Conservation (phyloP, 1,140 invertebrate species). For the Philaenus spumarius region DNA sequence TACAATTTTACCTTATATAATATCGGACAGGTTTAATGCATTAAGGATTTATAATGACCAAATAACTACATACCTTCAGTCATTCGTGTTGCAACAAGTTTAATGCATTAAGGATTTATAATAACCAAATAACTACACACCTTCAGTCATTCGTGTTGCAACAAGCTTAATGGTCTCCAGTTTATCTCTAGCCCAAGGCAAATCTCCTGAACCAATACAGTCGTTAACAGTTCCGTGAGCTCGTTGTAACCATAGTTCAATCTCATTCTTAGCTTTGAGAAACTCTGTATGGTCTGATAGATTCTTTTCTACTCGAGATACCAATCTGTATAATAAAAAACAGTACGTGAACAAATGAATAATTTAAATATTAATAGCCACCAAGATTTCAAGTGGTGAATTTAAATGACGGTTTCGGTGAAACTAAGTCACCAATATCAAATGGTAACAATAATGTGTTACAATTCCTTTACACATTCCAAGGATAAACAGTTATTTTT, state of each 20-base stretch:
- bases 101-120: not conserved
- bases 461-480: too few relatives aligned
- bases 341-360: too few relatives aligned
- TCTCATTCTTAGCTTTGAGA: conserved; percentile 71
- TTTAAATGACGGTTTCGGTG: too few relatives aligned
- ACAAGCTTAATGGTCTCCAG: conserved; percentile 56
- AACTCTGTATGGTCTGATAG: conserved; percentile 85
- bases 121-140: conserved; percentile 13
- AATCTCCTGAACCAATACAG: conserved; percentile 72
- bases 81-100: conserved; percentile 30
- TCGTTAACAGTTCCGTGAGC: conserved; percentile 72
- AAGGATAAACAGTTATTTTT: too few relatives aligned
- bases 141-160: conserved; percentile 33
- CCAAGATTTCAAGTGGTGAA: too few relatives aligned
- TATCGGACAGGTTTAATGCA: too few relatives aligned
- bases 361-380: too few relatives aligned
- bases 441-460: too few relatives aligned
- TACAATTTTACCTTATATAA: not conserved
- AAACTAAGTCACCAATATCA: too few relatives aligned
- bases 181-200: conserved; percentile 70
- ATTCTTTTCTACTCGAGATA: conserved; percentile 80
- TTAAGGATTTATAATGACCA: not conserved
- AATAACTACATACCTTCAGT: conserved; percentile 29
- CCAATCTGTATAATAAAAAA: conserved; percentile 43
- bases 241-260: conserved; percentile 71